These are phyloP conservation scores for Gopherus evgoodei DNA, from an alignment of 2,113 vertebrate species.

Conservation along the genomic window DNA sequence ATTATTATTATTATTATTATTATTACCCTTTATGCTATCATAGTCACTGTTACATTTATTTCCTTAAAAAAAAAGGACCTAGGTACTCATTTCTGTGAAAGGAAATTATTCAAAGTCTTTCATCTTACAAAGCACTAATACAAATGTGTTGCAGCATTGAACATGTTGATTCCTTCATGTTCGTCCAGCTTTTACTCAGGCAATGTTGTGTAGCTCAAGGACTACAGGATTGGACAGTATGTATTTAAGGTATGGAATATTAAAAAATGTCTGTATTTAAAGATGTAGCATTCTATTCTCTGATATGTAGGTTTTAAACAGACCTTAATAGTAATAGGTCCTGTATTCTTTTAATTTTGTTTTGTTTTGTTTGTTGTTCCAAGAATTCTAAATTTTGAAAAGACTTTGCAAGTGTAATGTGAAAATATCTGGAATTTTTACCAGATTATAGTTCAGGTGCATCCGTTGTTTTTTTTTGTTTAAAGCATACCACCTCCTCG, in stretches of 20 bases:
- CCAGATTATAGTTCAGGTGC: background rate
- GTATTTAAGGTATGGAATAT: background rate
- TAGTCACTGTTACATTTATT: background rate
- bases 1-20: too few relatives aligned
- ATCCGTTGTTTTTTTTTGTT: background rate
- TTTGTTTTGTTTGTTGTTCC: background rate
- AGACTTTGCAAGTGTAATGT: fast-evolving
- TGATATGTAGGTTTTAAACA: background rate
- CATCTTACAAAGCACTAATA: background rate
- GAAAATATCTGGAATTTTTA: background rate
- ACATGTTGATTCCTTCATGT: background rate
- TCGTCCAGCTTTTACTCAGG: background rate
- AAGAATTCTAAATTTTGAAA: background rate
- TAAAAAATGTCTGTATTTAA: background rate
- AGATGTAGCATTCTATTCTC: background rate
- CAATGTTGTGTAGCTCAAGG: background rate
- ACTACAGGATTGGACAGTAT: background rate
- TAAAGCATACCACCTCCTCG: background rate
- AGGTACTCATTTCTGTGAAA: background rate
- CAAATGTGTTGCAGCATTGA: background rate
- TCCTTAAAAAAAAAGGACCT: background rate
- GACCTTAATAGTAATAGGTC: background rate
- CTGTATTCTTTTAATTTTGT: background rate
- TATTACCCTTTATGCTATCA: background rate
- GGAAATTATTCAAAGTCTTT: background rate